Evolutionary conservation across 2,888 invertebrate genomes (phyloP).

Genomic region (Hydrotaea cyrtoneurina): DNA sequence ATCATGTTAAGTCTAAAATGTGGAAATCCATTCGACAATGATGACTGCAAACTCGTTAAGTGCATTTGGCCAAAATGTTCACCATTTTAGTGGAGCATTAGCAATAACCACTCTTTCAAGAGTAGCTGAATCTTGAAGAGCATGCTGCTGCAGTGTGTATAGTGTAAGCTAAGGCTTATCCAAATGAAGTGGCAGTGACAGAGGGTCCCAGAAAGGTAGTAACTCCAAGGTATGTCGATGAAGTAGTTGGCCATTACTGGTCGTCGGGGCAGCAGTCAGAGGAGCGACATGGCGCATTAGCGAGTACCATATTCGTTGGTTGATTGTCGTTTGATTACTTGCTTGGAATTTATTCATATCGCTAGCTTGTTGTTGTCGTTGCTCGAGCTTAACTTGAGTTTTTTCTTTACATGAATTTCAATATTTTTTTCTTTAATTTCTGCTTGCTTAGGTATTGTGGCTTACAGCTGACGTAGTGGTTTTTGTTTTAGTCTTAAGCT

Average conservation of each 20-base stretch:
- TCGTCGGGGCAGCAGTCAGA: background rate
- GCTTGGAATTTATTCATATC: constrained; percentile 26
- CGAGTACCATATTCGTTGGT: constrained; percentile 52
- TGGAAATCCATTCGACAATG: too few relatives aligned
- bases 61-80: background rate
- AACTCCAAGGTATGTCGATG: background rate
- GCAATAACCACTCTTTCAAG: background rate
- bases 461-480: constrained; percentile 23
- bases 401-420: background rate
- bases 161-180: background rate
- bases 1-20: background rate
- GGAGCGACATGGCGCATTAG: background rate
- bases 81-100: background rate
- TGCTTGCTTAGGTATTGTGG: constrained; percentile 25
- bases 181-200: constrained; percentile 7
- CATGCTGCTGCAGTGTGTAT: background rate
- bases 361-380: background rate
- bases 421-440: background rate
- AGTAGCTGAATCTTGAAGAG: constrained; percentile 12
- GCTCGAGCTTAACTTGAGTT: background rate
- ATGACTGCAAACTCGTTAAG: constrained; percentile 8
- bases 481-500: constrained; percentile 33
- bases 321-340: constrained; percentile 45
- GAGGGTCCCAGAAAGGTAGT: background rate
- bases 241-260: background rate